Percentiles rank a stretch among this genome's conserved stretches.
These are phyloP conservation scores for Eumaeus atala DNA, from an alignment of 1,140 invertebrate genomes.

Conservation along the genomic window DNA sequence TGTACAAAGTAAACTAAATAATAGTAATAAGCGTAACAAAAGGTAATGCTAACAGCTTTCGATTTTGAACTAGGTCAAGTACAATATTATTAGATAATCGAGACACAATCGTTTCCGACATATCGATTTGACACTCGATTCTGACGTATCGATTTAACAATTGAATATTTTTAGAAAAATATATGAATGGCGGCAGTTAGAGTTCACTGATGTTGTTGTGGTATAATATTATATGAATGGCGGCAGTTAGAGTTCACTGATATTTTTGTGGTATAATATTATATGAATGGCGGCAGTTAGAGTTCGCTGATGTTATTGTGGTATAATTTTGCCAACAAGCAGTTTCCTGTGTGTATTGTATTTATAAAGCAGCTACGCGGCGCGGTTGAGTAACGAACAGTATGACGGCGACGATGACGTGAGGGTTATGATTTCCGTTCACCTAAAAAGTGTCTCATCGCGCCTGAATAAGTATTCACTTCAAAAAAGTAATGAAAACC, in stretches of 20 bases:
- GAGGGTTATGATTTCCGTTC: too few species aligned
- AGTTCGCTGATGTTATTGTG: not conserved
- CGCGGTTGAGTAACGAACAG: too few species aligned
- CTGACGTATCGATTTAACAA: not conserved
- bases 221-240: not conserved
- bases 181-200: not conserved
- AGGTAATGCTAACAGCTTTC: not conserved
- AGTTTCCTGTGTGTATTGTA: too few species aligned
- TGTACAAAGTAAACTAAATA: too few species aligned
- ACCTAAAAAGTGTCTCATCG: too few species aligned
- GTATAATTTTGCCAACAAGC: too few species aligned
- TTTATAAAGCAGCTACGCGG: too few species aligned
- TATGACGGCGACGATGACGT: too few species aligned
- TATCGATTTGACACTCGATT: conserved; percentile 1
- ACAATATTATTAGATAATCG: not conserved
- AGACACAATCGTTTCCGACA: not conserved
- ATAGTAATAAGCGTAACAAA: too few species aligned
- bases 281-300: not conserved
- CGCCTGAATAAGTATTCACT: too few species aligned
- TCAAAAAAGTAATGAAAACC: too few species aligned
- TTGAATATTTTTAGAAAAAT: not conserved
- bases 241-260: not conserved
- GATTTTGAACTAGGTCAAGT: conserved; percentile 1
- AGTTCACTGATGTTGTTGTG: not conserved
- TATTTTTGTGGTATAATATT: not conserved